Percentiles rank a stretch among this genome's conserved stretches.
phyloP scores from a whole-genome alignment of 2,888 invertebrate genomes.

The Drosophila anomelani region DNA sequence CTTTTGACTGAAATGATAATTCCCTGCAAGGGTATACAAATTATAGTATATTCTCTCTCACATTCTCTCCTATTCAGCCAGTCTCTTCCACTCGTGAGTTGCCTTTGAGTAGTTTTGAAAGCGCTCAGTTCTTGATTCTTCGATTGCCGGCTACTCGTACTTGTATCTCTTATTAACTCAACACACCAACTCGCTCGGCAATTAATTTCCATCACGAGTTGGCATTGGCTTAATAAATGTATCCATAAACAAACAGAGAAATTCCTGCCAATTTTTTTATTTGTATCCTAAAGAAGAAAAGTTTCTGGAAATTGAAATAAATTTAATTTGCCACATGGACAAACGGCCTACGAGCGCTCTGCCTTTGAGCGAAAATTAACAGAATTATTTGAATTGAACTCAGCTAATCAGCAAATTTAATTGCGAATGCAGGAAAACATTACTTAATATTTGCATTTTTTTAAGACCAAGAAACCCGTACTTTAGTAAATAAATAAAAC shows the following conservation, averaged over 20 bases:
- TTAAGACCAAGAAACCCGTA: not conserved
- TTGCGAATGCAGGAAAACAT: slow-evolving; percentile 9
- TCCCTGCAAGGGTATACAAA: not conserved
- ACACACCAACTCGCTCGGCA: slow-evolving; percentile 25
- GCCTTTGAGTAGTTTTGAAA: slow-evolving; percentile 7
- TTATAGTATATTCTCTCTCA: slow-evolving; percentile 1
- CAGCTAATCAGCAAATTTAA: not conserved
- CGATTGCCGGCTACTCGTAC: slow-evolving; percentile 9
- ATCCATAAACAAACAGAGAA: slow-evolving; percentile 49
- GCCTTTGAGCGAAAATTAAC: slow-evolving; percentile 4
- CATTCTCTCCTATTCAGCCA: slow-evolving; percentile 7
- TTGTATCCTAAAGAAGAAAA: slow-evolving; percentile 11
- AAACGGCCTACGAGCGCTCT: not conserved
- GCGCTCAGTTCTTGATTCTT: not conserved
- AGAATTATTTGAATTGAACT: slow-evolving; percentile 9
- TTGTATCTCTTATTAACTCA: slow-evolving; percentile 29
- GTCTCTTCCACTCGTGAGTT: not conserved
- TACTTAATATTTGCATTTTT: not conserved
- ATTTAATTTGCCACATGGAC: slow-evolving; percentile 19
- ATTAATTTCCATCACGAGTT: slow-evolving; percentile 41
- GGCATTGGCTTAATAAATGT: slow-evolving; percentile 33
- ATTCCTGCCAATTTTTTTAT: slow-evolving; percentile 9
- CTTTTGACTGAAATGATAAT: too few species aligned
- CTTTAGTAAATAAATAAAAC: not conserved
- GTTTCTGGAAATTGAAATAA: slow-evolving; percentile 35